A percentile compares a stretch with the other conserved stretches of the same genome.
Evolutionary conservation across 2,888 invertebrate species (phyloP).

Genomic region (Nomada ferruginata): DNA sequence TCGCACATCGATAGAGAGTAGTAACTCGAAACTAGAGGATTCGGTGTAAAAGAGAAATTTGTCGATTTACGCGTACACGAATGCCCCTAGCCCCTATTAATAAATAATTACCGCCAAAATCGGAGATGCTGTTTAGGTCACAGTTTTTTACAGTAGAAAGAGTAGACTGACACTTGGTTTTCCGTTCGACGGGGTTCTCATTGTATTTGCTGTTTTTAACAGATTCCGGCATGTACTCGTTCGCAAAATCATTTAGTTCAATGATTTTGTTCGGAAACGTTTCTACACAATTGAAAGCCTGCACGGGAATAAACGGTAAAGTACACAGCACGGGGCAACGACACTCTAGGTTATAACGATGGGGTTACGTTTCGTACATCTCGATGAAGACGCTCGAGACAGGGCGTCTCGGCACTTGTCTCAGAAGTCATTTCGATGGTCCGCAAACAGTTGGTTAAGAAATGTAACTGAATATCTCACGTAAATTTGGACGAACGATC

Average conservation of each 20-base stretch:
- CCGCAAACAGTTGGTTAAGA: slow-evolving; percentile 48
- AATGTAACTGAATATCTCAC: slow-evolving; percentile 66
- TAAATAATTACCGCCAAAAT: slow-evolving; percentile 63
- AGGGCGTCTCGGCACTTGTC: slow-evolving; percentile 64
- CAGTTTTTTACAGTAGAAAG: slow-evolving; percentile 66
- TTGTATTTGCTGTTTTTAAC: slow-evolving; percentile 60
- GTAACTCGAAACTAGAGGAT: slow-evolving; percentile 65
- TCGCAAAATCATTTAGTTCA: slow-evolving; percentile 74
- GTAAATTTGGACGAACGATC: slow-evolving; percentile 78
- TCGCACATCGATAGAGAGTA: slow-evolving; percentile 68
- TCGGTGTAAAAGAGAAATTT: not conserved
- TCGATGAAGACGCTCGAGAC: slow-evolving; percentile 75
- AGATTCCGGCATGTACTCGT: slow-evolving; percentile 72
- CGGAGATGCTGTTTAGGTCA: slow-evolving; percentile 63
- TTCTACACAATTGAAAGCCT: slow-evolving; percentile 76
- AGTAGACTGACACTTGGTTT: slow-evolving; percentile 62
- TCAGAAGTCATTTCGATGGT: slow-evolving; percentile 58
- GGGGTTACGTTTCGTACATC: slow-evolving; percentile 68
- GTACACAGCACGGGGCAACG: not conserved
- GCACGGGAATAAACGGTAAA: slow-evolving; percentile 11
- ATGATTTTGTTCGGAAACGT: slow-evolving; percentile 76
- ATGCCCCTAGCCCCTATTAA: no score
- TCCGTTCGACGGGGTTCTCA: slow-evolving; percentile 49
- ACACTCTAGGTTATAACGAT: slow-evolving; percentile 2
- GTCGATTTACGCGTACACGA: not conserved